Base-by-base conservation (phyloP, 2,888 invertebrate genomes). In the Sinhomidia bicolor region DNA sequence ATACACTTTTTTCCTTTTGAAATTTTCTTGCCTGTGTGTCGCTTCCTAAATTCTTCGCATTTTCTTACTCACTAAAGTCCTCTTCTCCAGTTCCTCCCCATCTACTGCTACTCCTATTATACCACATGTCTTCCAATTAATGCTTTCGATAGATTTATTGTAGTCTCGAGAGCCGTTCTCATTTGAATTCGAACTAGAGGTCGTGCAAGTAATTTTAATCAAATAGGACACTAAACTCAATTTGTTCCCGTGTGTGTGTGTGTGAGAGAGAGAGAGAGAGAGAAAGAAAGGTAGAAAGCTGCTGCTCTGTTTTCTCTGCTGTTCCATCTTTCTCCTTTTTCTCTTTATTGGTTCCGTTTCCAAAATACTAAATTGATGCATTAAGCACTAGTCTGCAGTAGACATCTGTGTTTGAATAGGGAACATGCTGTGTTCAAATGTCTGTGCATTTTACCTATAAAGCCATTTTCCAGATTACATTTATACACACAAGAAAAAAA, bases 181-280 rank as follows among this genome's bases (percentile, higher is more conserved):
- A 89, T 89, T 90, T 90, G 91, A 91, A 91, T 91, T 90, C 80
- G 88, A 89, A 80, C 47, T 65, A 78, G 88, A 88, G 82, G 87
- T 92, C 91, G 90, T 91, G 91, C 90, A 71, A 87, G 88, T 89
- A 91, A 91, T 92, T 91, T 92, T 92, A 92, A 92, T 90, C 91
- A 90, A 91, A 91, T 90, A 89, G 88, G 85, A 90, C 89, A 89
- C 89, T 88, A 90, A 91, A 91, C 90, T 91, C 91, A 91, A 91
- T 91, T 91, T 91, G 91, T 90, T 82, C 68, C 76, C 17, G 14
- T 23, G 32, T 51, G n/a, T 10, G 51, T 51, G 68, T 57, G 81
- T 20, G 26, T 17, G 29, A 84, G 20, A 51, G 76, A 65, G 57
- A 65, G 44, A 80, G 51, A 32, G 44, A 51, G 26, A 44, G 29